These are phyloP conservation scores for Psettodes erumei DNA, from an alignment of 2,113 vertebrate species.

Conservation along the genomic window DNA sequence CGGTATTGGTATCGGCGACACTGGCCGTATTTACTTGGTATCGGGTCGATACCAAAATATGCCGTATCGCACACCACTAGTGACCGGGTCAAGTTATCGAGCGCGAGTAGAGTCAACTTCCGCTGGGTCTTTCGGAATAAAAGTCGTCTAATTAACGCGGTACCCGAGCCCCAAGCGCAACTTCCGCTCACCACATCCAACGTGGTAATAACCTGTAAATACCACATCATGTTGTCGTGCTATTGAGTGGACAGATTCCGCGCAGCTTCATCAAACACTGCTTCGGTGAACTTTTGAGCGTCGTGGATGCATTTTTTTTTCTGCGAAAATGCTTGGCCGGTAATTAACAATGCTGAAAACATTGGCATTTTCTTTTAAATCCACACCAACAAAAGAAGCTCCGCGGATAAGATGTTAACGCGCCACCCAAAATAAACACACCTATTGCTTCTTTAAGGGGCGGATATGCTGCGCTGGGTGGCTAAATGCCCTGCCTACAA, in stretches of 20 bases:
- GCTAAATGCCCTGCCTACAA: slow-evolving; percentile 66
- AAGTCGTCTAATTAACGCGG: background rate
- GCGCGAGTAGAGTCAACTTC: background rate
- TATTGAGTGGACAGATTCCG: background rate
- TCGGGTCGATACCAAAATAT: too few species aligned
- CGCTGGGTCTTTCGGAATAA: slow-evolving; percentile 31
- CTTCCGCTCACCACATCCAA: slow-evolving; percentile 30
- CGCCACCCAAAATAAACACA: accelerated
- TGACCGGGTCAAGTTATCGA: background rate
- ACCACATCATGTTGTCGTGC: background rate
- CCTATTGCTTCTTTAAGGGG: slow-evolving; percentile 44
- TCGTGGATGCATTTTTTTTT: background rate
- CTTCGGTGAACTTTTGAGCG: background rate
- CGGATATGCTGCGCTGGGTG: slow-evolving; percentile 16
- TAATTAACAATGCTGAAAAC: background rate
- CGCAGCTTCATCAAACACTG: background rate
- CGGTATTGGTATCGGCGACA: too few species aligned
- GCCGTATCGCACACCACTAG: too few species aligned
- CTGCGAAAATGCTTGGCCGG: background rate
- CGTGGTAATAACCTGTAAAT: background rate
- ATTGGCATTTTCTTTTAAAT: background rate
- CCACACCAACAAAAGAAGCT: background rate
- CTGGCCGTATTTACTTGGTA: too few species aligned
- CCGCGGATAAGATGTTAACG: accelerated
- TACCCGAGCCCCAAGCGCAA: accelerated